Conservation (phyloP, 1,140 invertebrate species). For the Drosophila pandora region DNA sequence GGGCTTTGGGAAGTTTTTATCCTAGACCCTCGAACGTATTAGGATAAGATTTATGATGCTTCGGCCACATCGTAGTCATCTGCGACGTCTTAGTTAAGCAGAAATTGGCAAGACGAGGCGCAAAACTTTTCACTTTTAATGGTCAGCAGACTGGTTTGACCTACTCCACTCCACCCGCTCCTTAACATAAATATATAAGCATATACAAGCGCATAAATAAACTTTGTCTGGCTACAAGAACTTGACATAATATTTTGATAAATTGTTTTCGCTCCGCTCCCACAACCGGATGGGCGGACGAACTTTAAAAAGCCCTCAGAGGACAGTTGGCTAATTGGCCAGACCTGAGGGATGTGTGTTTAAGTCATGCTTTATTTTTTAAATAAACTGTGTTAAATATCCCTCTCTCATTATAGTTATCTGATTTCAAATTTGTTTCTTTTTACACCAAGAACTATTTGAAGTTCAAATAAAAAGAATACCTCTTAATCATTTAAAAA, state of each 20-base stretch:
- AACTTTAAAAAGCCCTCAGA: conserved; percentile 39
- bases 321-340: conserved; percentile 48
- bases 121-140: conserved; percentile 78
- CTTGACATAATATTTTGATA: conserved; percentile 78
- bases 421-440: too few species aligned
- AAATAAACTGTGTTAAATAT: background rate
- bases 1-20: conserved; percentile 70
- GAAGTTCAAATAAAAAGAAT: too few species aligned
- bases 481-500: background rate
- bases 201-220: conserved; percentile 53
- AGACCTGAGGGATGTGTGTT: conserved; percentile 27
- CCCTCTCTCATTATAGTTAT: too few species aligned
- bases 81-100: conserved; percentile 48
- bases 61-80: conserved; percentile 50
- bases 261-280: conserved; percentile 61
- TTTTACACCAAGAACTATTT: too few species aligned
- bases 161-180: conserved; percentile 27
- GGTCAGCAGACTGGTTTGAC: conserved; percentile 66
- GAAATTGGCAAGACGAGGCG: conserved; percentile 42
- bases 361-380: conserved; percentile 14
- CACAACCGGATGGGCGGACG: conserved; percentile 7
- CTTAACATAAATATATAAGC: conserved; percentile 56
- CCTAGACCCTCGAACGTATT: conserved; percentile 49
- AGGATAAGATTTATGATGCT: conserved; percentile 79
- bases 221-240: conserved; percentile 55